A percentile compares a stretch with the other conserved stretches of the same genome.
Conservation (phyloP, 2,888 invertebrate species). For the Acrobasis repandana region DNA sequence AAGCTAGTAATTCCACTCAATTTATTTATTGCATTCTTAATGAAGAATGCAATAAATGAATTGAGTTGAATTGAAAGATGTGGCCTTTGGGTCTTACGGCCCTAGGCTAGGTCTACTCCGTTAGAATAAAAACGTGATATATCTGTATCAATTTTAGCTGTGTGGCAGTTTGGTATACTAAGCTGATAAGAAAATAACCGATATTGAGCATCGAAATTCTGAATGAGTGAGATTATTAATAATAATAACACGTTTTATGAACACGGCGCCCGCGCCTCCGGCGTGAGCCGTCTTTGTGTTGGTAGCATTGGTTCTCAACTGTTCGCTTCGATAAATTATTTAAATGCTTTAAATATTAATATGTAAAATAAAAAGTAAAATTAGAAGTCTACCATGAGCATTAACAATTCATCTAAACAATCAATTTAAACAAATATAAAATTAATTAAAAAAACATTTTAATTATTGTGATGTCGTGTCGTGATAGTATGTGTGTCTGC, state of each 20-base stretch:
- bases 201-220: slow-evolving; percentile 41
- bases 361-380: background rate
- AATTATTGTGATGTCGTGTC: no score
- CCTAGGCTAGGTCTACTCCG: no score
- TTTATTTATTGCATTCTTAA: no score
- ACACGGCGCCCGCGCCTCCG: slow-evolving; percentile 69
- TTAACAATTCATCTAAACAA: no score
- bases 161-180: slow-evolving; percentile 14
- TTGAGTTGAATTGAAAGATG: no score
- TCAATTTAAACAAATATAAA: no score
- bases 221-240: slow-evolving; percentile 74
- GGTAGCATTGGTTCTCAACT: slow-evolving; percentile 47
- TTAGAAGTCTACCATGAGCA: background rate
- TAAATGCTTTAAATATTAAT: background rate
- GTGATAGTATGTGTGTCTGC: no score
- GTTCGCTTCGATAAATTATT: slow-evolving; percentile 37
- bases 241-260: slow-evolving; percentile 76
- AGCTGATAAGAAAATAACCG: slow-evolving; percentile 24
- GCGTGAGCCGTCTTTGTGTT: slow-evolving; percentile 56
- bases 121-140: no score
- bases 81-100: no score
- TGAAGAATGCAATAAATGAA: no score
- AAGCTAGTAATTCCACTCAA: no score
- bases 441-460: no score
- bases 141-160: background rate